A percentile compares a stretch with the other conserved stretches of the same genome.
These are phyloP conservation scores for Pachymerium ferrugineum DNA, from an alignment of 2,888 invertebrate species.

Conservation along the genomic window DNA sequence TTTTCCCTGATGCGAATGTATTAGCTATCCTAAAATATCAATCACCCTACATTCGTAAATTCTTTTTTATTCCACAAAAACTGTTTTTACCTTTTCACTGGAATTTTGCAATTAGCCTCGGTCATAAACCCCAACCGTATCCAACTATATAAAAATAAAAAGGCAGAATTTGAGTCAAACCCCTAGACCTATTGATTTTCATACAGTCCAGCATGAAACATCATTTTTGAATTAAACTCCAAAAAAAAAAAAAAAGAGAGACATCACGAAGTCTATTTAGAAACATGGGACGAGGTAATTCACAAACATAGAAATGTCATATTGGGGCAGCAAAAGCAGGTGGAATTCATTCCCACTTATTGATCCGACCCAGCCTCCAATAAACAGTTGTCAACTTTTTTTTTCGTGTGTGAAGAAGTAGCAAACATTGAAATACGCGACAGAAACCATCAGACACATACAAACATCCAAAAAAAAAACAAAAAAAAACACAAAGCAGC, in stretches of 20 bases:
- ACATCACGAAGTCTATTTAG: too few species aligned
- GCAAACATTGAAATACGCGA: background rate
- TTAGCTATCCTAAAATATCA: slow-evolving; percentile 64
- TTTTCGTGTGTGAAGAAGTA: background rate
- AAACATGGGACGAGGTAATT: too few species aligned
- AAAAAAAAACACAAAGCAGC: too few species aligned
- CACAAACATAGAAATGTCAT: background rate
- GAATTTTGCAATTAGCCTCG: slow-evolving; percentile 90
- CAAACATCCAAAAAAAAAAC: too few species aligned
- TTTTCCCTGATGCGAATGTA: slow-evolving; percentile 99
- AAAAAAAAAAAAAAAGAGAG: too few species aligned
- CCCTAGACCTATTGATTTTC: too few species aligned
- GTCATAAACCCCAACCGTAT: slow-evolving; percentile 92
- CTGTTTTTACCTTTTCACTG: slow-evolving; percentile 68
- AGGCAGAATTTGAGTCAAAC: too few species aligned
- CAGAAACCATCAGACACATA: background rate
- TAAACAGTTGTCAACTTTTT: background rate
- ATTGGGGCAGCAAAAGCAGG: background rate
- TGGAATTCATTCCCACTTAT: background rate
- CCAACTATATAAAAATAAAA: slow-evolving; percentile 69
- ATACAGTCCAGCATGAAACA: too few species aligned
- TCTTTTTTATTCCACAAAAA: background rate
- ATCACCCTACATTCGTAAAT: slow-evolving; percentile 19
- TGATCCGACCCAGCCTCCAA: background rate
- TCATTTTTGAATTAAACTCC: background rate